These are phyloP conservation scores for Chrysolina americana DNA, from an alignment of 2,888 invertebrate genomes.

Conservation along the genomic window DNA sequence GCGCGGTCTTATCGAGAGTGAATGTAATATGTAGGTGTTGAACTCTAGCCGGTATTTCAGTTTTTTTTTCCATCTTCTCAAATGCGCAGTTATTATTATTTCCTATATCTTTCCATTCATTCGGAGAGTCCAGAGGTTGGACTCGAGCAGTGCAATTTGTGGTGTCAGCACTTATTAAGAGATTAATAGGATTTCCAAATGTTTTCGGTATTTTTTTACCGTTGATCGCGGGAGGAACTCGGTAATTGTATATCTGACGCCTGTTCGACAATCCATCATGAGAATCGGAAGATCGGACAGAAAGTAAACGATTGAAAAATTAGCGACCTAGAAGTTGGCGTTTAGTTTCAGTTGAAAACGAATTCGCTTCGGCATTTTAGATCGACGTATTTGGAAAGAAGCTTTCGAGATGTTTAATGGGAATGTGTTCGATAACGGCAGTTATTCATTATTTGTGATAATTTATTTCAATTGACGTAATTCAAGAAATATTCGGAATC, in stretches of 20 bases:
- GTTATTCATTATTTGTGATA: background rate
- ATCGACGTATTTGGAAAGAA: slow-evolving; percentile 14
- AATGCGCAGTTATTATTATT: slow-evolving; percentile 40
- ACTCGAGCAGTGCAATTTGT: slow-evolving; percentile 23
- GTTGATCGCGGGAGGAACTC: background rate
- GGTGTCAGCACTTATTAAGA: slow-evolving; percentile 26
- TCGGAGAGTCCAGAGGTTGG: slow-evolving; percentile 29
- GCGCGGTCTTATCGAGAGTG: slow-evolving; percentile 43
- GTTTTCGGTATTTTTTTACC: slow-evolving; percentile 19
- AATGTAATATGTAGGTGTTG: slow-evolving; percentile 48
- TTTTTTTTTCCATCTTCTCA: slow-evolving; percentile 29
- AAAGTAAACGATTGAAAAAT: slow-evolving; percentile 1
- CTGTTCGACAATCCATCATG: slow-evolving; percentile 13
- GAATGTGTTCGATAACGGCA: slow-evolving; percentile 1
- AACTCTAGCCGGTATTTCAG: slow-evolving; percentile 40
- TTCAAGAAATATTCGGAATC: too few relatives aligned
- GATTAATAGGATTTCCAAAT: slow-evolving; percentile 23
- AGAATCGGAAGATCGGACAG: background rate
- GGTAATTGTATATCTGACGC: slow-evolving; percentile 1
- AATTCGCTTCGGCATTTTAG: background rate
- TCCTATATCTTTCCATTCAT: slow-evolving; percentile 40
- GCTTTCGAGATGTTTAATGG: too few relatives aligned
- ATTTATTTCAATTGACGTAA: background rate
- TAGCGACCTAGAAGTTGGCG: background rate
- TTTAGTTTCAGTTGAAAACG: slow-evolving; percentile 7